Evolutionary conservation across 2,113 vertebrate genomes (phyloP).

Genomic region (Tenrec ecaudatus): DNA sequence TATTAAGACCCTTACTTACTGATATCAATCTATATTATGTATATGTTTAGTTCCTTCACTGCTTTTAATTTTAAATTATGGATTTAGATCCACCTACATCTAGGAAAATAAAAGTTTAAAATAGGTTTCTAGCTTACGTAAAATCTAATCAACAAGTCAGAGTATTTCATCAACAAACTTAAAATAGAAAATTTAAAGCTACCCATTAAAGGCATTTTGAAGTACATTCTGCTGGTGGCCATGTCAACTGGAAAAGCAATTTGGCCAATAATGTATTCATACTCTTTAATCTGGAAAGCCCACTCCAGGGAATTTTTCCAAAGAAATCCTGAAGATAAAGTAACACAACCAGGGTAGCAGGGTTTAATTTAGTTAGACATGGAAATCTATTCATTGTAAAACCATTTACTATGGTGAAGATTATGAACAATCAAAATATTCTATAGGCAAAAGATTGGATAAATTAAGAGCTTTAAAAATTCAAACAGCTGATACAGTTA

Average conservation of each 20-base stretch:
- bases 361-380: background rate
- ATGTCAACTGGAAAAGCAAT: constrained; percentile 13
- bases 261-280: constrained; percentile 20
- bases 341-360: background rate
- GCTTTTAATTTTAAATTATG: constrained; percentile 56
- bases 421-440: background rate
- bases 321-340: background rate
- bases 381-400: background rate
- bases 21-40: background rate
- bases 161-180: background rate
- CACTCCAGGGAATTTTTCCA: constrained; percentile 6
- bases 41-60: constrained; percentile 29
- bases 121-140: constrained; percentile 34
- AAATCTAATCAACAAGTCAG: constrained; percentile 20
- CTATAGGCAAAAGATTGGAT: constrained; percentile 11
- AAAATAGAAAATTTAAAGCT: background rate
- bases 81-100: background rate
- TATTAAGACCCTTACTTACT: background rate
- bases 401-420: constrained; percentile 34
- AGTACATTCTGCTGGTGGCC: constrained; percentile 9
- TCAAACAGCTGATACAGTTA: background rate
- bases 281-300: constrained; percentile 36
- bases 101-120: constrained; percentile 41
- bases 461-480: constrained; percentile 1
- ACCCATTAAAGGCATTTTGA: background rate